Percentiles rank a stretch among this genome's conserved stretches.
Conservation (phyloP, 2,113 vertebrate genomes). For the Daubentonia madagascariensis region DNA sequence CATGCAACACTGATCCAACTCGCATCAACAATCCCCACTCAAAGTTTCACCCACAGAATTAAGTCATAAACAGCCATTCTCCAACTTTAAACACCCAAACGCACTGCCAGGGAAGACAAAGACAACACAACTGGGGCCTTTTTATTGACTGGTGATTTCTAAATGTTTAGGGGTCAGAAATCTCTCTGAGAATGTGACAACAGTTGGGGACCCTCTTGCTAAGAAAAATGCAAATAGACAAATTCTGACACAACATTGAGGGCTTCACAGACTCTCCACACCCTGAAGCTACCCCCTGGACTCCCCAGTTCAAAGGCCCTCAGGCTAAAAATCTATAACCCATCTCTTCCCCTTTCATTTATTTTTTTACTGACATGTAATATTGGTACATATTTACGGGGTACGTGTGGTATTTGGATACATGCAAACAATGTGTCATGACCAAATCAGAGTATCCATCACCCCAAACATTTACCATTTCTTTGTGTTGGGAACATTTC, state of each 20-base stretch:
- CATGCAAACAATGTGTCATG: background rate
- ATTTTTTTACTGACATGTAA: background rate
- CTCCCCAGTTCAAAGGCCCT: background rate
- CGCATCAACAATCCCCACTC: background rate
- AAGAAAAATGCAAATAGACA: background rate
- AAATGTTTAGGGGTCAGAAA: background rate
- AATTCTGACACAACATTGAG: background rate
- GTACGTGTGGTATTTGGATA: background rate
- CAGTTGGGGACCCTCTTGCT: background rate
- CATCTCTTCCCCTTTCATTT: background rate
- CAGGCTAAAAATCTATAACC: background rate
- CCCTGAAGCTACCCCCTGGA: background rate
- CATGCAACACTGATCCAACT: accelerated
- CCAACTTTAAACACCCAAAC: background rate
- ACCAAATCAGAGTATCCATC: background rate
- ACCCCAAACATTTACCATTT: background rate
- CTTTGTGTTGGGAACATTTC: background rate
- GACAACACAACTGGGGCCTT: too few species aligned
- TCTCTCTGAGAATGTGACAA: background rate
- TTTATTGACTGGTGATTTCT: background rate
- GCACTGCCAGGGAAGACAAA: accelerated
- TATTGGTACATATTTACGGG: background rate
- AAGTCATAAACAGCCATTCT: background rate
- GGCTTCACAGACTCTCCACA: background rate
- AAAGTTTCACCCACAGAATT: background rate